Conservation (phyloP, 2,888 invertebrate genomes). For the Coelogynopora nodosa region DNA sequence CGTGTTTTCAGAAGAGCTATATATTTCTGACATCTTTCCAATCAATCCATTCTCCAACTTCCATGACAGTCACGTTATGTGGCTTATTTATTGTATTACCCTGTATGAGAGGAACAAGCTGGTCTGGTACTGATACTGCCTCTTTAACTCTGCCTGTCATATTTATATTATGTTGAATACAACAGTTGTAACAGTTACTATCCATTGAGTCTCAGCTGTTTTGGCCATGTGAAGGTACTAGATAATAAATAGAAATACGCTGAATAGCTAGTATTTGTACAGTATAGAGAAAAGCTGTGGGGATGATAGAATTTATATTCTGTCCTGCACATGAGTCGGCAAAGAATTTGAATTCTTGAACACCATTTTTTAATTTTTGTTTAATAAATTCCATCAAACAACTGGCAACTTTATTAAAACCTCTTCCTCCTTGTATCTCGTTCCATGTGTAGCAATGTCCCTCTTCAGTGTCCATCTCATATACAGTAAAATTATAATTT, state of each 20-base stretch:
- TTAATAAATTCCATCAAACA: not conserved
- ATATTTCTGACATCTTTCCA: too few species aligned
- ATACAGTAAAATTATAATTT: not conserved
- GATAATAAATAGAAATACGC: not conserved
- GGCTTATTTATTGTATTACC: too few species aligned
- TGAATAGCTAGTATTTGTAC: not conserved
- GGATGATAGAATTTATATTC: not conserved
- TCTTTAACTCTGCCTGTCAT: not conserved
- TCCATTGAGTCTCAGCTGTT: not conserved
- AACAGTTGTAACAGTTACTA: too few species aligned
- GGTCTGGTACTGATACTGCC: too few species aligned
- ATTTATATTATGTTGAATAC: not conserved
- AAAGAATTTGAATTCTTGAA: not conserved
- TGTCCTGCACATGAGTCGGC: not conserved
- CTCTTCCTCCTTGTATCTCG: not conserved
- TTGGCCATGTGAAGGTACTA: not conserved
- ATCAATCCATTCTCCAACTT: too few species aligned
- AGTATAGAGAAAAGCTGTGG: not conserved
- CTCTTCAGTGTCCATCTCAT: not conserved
- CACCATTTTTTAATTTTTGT: not conserved
- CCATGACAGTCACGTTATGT: too few species aligned
- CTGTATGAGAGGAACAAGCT: too few species aligned
- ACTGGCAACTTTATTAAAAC: not conserved
- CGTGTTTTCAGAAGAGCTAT: too few species aligned
- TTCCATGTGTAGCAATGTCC: not conserved